phyloP scores from a whole-genome alignment of 2,113 vertebrate genomes.

The Patagioenas fasciata region DNA sequence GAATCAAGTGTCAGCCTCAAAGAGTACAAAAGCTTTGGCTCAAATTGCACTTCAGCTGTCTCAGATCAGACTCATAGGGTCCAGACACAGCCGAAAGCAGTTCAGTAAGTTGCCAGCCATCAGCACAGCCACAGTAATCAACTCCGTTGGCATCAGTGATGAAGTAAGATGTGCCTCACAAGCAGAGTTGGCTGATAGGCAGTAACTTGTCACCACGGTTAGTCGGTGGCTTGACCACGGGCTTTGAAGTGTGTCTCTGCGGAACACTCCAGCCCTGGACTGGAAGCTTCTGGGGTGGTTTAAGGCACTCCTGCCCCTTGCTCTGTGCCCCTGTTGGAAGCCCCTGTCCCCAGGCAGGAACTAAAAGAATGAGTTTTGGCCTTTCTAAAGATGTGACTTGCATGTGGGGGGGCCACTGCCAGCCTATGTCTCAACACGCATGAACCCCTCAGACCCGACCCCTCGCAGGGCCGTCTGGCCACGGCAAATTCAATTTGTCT shows the following conservation, averaged over 20 bases:
- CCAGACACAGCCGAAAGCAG: neutral
- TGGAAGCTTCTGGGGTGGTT: neutral
- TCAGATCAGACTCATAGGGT: neutral
- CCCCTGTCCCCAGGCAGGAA: neutral
- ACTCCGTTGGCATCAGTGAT: neutral
- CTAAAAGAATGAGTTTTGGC: neutral
- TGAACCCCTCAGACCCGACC: neutral
- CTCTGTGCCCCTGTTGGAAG: neutral
- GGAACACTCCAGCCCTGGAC: neutral
- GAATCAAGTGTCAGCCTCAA: slow-evolving; percentile 9
- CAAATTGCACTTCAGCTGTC: neutral
- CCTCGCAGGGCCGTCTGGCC: neutral
- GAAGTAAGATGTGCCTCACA: neutral
- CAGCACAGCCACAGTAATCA: neutral
- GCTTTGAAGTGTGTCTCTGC: neutral
- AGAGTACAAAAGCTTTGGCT: slow-evolving; percentile 35
- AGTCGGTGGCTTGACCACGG: neutral
- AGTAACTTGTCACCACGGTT: neutral
- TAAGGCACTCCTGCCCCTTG: neutral
- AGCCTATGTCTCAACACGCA: neutral
- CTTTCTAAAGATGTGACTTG: neutral
- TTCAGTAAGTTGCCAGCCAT: neutral
- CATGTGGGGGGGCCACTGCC: neutral
- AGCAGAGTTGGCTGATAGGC: neutral
- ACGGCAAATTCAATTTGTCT: neutral